Evolutionary conservation across 2,113 vertebrate species (phyloP), one percentile per base, ranked within the genome.

Genomic region (Ranitomeya imitator): DNA sequence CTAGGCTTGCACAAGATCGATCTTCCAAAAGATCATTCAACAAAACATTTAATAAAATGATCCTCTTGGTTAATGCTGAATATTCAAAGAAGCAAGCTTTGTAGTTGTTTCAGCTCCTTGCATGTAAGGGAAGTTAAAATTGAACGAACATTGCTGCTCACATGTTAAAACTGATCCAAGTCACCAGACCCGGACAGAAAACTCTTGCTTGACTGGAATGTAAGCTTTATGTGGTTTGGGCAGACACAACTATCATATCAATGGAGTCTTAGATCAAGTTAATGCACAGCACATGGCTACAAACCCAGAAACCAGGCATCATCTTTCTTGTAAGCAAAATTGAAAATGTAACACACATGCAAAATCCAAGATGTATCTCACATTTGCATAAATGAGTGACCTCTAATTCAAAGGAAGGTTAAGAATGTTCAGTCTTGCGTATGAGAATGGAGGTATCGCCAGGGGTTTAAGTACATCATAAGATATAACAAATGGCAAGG

Each of bases 161-260:
- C 37, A 21, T 52, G 18, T 52, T 18, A 76, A 76, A 51, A 76
- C 52, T 18, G 73, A 76, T 51, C 26, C 6, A 76, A 51, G 37
- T 76, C 73, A 3, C 45, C 73, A 21, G 11, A 76, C 18, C 37
- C 18, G 51, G 37, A 76, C 73, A 4, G 73, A 76, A 76, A 76
- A 19, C 73, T 21, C 19, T 52, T 11, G 15, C 15, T 45, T 45
- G 71, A n/a, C 15, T 18, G 45, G 73, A 76, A 76, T 76, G 7
- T 74, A 19, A 74, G 7, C 71, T 45, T 45, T 2, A 74, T 76
- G 73, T 76, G 73, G 73, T 76, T 21, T 52, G 10, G 37, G 45
- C 73, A 76, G 73, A 76, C 73, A 76, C 73, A 76, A 76, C 73
- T 76, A 76, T 76, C 18, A 51, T 52, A 76, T 21, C 73, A 11